Evolutionary conservation across 1,140 invertebrate genomes (phyloP).

Genomic region (Melanaphis sacchari): DNA sequence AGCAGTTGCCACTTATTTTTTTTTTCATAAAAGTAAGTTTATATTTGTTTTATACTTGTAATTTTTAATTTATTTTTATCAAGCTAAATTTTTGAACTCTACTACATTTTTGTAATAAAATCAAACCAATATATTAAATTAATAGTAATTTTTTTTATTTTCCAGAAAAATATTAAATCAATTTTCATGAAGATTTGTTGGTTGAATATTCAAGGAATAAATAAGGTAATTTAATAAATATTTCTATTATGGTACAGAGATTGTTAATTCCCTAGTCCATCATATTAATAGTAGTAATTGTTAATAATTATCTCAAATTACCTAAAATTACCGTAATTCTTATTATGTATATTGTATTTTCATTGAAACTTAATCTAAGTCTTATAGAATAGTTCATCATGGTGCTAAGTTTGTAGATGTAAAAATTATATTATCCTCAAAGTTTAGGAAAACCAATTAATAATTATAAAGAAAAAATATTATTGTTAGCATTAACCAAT

Average conservation of each 20-base stretch:
- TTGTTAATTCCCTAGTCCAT: not conserved
- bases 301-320: not conserved
- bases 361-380: no score
- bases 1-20: not conserved
- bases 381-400: no score
- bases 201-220: slow-evolving; percentile 13
- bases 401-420: no score
- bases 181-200: not conserved
- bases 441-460: not conserved
- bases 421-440: no score
- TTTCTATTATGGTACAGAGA: not conserved
- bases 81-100: not conserved
- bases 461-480: not conserved
- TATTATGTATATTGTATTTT: not conserved
- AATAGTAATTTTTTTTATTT: not conserved
- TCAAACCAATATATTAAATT: not conserved
- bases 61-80: not conserved
- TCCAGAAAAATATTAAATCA: slow-evolving; percentile 18
- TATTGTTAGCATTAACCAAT: not conserved
- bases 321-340: not conserved
- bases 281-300: not conserved
- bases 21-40: slow-evolving; percentile 45
- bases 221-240: slow-evolving; percentile 30
- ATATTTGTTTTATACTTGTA: not conserved
- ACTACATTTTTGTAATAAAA: not conserved